Base-by-base conservation (phyloP, 2,888 invertebrate species). In the Schizotus pectinicornis region DNA sequence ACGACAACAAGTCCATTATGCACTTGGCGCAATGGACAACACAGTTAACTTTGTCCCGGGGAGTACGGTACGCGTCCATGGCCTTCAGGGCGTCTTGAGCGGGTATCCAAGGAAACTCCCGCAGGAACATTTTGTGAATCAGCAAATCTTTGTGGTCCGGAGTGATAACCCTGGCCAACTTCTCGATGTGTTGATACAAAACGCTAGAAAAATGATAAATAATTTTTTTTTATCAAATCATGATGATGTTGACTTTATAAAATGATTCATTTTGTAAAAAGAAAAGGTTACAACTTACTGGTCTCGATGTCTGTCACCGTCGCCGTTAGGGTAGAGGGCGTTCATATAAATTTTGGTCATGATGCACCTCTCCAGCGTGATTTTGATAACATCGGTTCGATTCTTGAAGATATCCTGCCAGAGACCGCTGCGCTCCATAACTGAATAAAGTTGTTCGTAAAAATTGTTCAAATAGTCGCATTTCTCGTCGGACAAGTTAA, bases 251-350 rank as follows among this genome's bases (percentile, higher is more conserved):
- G 7, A 13, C 7, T 14, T n/a, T n/a, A n/a, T n/a, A n/a, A n/a
- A 8, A n/a, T 52, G 6, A 8, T 30, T 31, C 11, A 32, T 39
- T 7, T 9, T 49, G 13, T 6, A 13, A 7, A 37, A 33, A 31
- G 9, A 36, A 42, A 31, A 22, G 22, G 22, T 22, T 22, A 38
- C 38, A 32, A 83, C 88, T 84, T 75, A 92, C 91, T 91, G 90
- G 79, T 98, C 98, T 59, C 98, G 81, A 14, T 91, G 88, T 62
- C 94, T 85, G 80, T 99, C 98, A 0, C 94, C 96, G 77, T 98
- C 98, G 2, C 95, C 95, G 77, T 98, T 98, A 5, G 98, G 98
- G 81, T 95, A 97, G 79, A 99, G 85, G 43, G 98, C 96, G 75
- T 93, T 90, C 36, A 90, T 86, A 81, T 98, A 98, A 51, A 98